Percentiles rank a stretch among this genome's conserved stretches.
phyloP scores from a whole-genome alignment of 2,797 vertebrate genomes.

The Nannoperca obscura region DNA sequence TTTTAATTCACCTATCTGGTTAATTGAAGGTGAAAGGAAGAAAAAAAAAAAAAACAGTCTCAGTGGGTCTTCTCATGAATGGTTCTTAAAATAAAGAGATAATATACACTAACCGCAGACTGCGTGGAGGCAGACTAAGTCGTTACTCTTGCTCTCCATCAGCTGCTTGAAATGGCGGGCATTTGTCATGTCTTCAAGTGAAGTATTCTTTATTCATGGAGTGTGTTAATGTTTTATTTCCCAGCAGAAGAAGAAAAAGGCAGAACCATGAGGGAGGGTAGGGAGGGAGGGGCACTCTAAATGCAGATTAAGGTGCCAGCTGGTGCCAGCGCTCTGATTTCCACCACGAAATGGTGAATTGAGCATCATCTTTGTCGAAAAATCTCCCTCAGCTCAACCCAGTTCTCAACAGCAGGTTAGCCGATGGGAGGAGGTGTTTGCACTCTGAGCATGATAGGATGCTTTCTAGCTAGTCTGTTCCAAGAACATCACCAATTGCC shows the following conservation, averaged over 20 bases:
- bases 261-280: conserved; percentile 25
- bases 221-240: conserved; percentile 77
- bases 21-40: conserved; percentile 54
- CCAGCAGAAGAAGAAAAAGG: conserved; percentile 49
- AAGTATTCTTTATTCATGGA: conserved; percentile 74
- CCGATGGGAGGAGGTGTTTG: conserved; percentile 48
- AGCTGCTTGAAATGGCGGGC: conserved; percentile 40
- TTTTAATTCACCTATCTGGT: conserved; percentile 52
- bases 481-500: conserved; percentile 62
- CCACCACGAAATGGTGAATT: conserved; percentile 46
- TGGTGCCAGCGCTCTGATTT: conserved; percentile 58
- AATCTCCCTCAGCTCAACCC: conserved; percentile 54
- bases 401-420: conserved; percentile 50
- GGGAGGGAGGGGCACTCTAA: conserved; percentile 35
- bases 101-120: conserved; percentile 10
- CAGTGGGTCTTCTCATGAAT: conserved; percentile 18
- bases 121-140: conserved; percentile 21
- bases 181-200: conserved; percentile 62
- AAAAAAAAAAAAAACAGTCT: neutral
- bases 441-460: conserved; percentile 43
- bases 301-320: conserved; percentile 69
- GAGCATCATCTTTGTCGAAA: conserved; percentile 43
- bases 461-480: conserved; percentile 56
- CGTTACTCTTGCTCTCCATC: conserved; percentile 49
- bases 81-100: conserved; percentile 31